Evolutionary conservation across 2,113 vertebrate species (phyloP).

Genomic region (Gnathonemus longibarbis): DNA sequence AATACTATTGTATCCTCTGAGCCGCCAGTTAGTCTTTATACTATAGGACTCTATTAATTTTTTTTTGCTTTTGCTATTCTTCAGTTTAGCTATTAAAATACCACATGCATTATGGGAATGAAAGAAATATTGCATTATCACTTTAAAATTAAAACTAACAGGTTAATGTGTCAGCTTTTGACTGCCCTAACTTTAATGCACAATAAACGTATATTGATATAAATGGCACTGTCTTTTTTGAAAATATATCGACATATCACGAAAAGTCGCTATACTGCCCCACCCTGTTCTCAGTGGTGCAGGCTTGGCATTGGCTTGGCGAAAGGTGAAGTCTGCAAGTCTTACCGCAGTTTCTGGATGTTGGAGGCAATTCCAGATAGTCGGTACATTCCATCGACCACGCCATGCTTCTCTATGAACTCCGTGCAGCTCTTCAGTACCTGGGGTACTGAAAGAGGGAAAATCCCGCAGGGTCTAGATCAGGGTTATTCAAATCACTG

Average conservation of each 20-base stretch:
- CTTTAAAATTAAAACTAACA: background rate
- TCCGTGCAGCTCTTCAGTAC: slow-evolving; percentile 97
- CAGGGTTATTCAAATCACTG: too few relatives aligned
- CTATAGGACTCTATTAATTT: too few relatives aligned
- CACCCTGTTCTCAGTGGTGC: background rate
- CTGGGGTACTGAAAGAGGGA: slow-evolving; percentile 75
- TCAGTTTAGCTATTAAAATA: background rate
- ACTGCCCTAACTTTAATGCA: background rate
- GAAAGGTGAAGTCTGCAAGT: background rate
- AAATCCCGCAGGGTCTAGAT: background rate
- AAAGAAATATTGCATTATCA: background rate
- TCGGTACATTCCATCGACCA: slow-evolving; percentile 95
- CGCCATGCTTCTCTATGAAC: slow-evolving; percentile 96
- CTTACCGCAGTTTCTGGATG: slow-evolving; percentile 93
- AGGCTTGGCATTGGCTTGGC: background rate
- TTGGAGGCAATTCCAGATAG: slow-evolving; percentile 95
- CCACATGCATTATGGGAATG: background rate
- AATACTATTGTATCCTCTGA: background rate
- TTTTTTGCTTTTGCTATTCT: background rate
- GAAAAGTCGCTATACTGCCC: background rate
- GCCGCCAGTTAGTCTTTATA: background rate
- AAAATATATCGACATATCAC: background rate
- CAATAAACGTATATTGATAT: background rate
- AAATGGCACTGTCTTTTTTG: background rate
- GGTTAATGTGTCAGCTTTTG: background rate